Evolutionary conservation across 2,113 vertebrate genomes (phyloP).

Genomic region (Lepus americanus): DNA sequence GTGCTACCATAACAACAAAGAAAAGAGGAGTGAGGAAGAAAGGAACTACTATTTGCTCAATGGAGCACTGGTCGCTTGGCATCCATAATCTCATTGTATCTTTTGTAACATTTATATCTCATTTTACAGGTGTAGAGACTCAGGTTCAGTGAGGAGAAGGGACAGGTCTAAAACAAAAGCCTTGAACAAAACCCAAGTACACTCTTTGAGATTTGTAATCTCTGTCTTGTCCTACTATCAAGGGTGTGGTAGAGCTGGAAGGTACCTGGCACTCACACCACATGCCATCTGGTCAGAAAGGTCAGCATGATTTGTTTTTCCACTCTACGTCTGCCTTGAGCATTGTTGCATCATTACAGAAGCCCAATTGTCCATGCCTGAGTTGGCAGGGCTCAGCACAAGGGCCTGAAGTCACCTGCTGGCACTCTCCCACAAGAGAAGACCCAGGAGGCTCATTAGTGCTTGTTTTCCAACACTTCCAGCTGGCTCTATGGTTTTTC

Average conservation of each 20-base stretch:
- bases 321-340: not conserved
- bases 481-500: not conserved
- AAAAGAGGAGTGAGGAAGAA: not conserved
- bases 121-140: not conserved
- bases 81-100: not conserved
- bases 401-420: constrained; percentile 6
- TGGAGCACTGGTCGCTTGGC: no score
- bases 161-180: not conserved
- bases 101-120: not conserved
- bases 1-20: not conserved
- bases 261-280: not conserved
- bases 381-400: not conserved
- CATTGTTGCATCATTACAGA: not conserved
- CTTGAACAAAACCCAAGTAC: not conserved
- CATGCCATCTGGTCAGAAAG: not conserved
- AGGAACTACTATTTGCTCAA: not conserved
- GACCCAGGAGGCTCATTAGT: constrained; percentile 41
- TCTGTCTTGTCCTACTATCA: not conserved
- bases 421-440: not conserved
- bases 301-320: not conserved
- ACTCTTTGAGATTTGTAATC: not conserved
- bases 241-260: not conserved
- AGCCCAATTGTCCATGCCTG: not conserved
- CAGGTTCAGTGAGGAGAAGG: not conserved
- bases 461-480: not conserved